A percentile compares a stretch with the other conserved stretches of the same genome.
Conservation (phyloP, 2,888 invertebrate species). For the Loripinus fragilis region DNA sequence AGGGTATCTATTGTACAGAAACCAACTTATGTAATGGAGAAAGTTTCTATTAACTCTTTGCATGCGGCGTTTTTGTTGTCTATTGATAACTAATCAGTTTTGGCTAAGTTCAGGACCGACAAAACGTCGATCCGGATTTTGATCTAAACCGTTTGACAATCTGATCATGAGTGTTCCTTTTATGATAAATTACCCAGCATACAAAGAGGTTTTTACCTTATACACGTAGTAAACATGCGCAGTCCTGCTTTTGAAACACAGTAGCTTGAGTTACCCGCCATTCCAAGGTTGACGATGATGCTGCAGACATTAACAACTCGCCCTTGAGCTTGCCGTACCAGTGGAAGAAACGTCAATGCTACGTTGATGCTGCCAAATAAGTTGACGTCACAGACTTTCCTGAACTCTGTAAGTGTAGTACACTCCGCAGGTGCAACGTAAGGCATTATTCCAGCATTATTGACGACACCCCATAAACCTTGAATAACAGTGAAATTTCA, state of each 20-base stretch:
- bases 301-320: conserved; percentile 74
- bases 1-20: too few species aligned
- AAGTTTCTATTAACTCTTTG: too few species aligned
- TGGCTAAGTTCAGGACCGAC: too few species aligned
- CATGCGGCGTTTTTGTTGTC: too few species aligned
- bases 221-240: conserved; percentile 68
- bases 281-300: conserved; percentile 63
- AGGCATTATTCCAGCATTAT: conserved; percentile 74
- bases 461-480: conserved; percentile 77
- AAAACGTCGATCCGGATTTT: too few species aligned
- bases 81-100: too few species aligned
- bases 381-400: conserved; percentile 70
- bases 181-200: too few species aligned
- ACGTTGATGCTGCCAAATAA: conserved; percentile 78
- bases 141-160: too few species aligned
- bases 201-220: too few species aligned
- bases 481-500: too few species aligned
- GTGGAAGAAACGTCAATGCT: conserved; percentile 64
- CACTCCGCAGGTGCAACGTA: conserved; percentile 77
- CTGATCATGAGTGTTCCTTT: too few species aligned
- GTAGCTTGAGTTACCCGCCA: conserved; percentile 57
- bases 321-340: conserved; percentile 65
- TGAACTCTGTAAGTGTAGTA: conserved; percentile 77
- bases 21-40: too few species aligned
- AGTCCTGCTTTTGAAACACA: conserved; percentile 71